Evolutionary conservation across 2,888 invertebrate genomes (phyloP).

Genomic region (Harmothoe impar): DNA sequence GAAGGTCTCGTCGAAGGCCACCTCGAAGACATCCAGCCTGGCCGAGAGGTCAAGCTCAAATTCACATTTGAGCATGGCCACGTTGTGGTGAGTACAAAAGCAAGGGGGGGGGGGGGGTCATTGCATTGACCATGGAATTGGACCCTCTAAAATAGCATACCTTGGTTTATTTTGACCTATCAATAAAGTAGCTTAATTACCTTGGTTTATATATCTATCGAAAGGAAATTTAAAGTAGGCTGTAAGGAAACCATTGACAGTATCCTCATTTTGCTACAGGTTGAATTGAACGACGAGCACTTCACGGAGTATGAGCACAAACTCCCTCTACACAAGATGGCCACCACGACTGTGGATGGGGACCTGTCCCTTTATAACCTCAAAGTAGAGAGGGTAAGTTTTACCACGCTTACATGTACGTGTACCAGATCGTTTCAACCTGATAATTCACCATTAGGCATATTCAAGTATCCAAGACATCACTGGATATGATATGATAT

Average conservation of each 20-base stretch:
- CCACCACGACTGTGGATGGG: conserved; percentile 40
- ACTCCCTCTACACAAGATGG: conserved; percentile 38
- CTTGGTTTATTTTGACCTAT: too few relatives aligned
- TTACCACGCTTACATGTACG: not conserved
- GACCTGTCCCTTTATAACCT: conserved; percentile 56
- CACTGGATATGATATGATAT: too few relatives aligned
- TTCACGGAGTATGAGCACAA: conserved; percentile 51
- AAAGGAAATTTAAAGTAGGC: too few relatives aligned
- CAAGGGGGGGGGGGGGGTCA: too few relatives aligned
- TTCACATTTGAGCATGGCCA: conserved; percentile 26
- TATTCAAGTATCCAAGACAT: too few relatives aligned
- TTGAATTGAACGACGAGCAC: conserved; percentile 27
- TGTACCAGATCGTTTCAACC: too few relatives aligned
- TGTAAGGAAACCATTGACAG: too few relatives aligned
- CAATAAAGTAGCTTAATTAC: too few relatives aligned
- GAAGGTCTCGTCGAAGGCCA: conserved; percentile 55
- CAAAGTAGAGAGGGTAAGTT: conserved; percentile 36
- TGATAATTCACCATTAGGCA: too few relatives aligned
- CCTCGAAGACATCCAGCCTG: conserved; percentile 34
- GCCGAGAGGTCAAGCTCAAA: conserved; percentile 20
- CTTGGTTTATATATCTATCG: too few relatives aligned
- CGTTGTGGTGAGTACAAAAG: conserved; percentile 23
- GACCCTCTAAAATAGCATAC: too few relatives aligned
- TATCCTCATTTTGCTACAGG: not conserved
- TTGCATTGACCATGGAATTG: too few relatives aligned